Percentiles rank a stretch among this genome's conserved stretches.
phyloP scores from a whole-genome alignment of 2,113 vertebrate genomes.

The Crotalus helleri region DNA sequence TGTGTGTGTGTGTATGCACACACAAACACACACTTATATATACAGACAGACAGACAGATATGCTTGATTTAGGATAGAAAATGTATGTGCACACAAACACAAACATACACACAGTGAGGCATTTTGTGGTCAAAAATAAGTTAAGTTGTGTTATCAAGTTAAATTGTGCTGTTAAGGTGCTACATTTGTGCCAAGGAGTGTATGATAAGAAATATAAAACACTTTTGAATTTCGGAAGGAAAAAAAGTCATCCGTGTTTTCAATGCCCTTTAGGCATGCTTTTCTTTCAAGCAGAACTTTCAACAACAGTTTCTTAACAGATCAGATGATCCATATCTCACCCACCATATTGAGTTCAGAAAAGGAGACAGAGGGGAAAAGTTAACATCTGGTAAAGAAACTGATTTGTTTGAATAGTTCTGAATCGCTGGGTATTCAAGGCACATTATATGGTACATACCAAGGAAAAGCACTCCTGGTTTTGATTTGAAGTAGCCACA shows the following conservation, averaged over 20 bases:
- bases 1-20: neutral
- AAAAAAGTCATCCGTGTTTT: constrained; percentile 32
- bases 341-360: constrained; percentile 56
- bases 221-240: constrained; percentile 27
- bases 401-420: constrained; percentile 68
- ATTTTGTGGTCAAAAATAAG: constrained; percentile 11
- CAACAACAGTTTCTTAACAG: constrained; percentile 59
- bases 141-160: neutral
- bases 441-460: constrained; percentile 54
- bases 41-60: constrained; percentile 24
- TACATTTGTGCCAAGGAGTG: constrained; percentile 38
- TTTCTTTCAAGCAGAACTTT: constrained; percentile 50
- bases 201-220: constrained; percentile 38
- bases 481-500: constrained; percentile 70
- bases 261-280: constrained; percentile 56
- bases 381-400: constrained; percentile 66
- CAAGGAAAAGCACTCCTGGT: constrained; percentile 57
- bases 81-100: neutral
- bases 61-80: neutral
- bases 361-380: constrained; percentile 57
- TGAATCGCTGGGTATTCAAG: constrained; percentile 58
- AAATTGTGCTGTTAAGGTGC: neutral
- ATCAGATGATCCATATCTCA: constrained; percentile 57
- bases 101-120: constrained; percentile 9
- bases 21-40: neutral